phyloP scores from a whole-genome alignment of 2,888 invertebrate genomes.

The Chaetogeoica ovagalla region DNA sequence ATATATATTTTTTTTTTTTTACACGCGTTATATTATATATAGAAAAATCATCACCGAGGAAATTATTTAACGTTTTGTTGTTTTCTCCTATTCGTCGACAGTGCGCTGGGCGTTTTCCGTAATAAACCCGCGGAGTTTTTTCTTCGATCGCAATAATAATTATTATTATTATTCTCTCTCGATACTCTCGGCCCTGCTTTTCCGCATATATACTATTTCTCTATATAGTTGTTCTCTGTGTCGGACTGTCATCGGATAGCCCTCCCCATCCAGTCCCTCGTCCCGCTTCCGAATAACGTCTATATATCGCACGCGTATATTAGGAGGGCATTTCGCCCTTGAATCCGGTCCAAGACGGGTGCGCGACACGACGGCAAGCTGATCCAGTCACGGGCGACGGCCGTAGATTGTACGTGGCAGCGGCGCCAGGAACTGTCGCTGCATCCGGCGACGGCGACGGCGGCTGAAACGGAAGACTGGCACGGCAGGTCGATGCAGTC shows the following conservation, averaged over 20 bases:
- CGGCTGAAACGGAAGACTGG: constrained; percentile 44
- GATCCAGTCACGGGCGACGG: constrained; percentile 32
- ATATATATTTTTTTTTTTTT: neutral
- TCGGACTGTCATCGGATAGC: too few species aligned
- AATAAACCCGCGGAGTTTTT: too few species aligned
- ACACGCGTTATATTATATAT: neutral
- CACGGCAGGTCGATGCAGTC: constrained; percentile 48
- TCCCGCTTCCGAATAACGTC: neutral
- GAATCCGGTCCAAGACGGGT: constrained; percentile 20
- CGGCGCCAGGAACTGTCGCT: constrained; percentile 52
- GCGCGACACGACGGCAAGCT: constrained; percentile 35
- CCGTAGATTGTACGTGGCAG: constrained; percentile 44
- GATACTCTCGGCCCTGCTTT: too few species aligned
- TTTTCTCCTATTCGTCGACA: too few species aligned
- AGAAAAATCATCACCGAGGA: too few species aligned
- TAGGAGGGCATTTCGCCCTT: constrained; percentile 17
- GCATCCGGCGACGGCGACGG: constrained; percentile 41
- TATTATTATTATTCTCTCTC: too few species aligned
- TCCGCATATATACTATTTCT: too few species aligned
- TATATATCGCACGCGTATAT: neutral
- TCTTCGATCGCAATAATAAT: too few species aligned
- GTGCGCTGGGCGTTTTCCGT: too few species aligned
- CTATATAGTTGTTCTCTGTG: too few species aligned
- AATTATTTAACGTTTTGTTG: too few species aligned
- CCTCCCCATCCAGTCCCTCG: too few species aligned